Evolutionary conservation across 2,888 invertebrate genomes (phyloP), one percentile per base, ranked within the genome.

Genomic region (Rhyacophila evoluta): DNA sequence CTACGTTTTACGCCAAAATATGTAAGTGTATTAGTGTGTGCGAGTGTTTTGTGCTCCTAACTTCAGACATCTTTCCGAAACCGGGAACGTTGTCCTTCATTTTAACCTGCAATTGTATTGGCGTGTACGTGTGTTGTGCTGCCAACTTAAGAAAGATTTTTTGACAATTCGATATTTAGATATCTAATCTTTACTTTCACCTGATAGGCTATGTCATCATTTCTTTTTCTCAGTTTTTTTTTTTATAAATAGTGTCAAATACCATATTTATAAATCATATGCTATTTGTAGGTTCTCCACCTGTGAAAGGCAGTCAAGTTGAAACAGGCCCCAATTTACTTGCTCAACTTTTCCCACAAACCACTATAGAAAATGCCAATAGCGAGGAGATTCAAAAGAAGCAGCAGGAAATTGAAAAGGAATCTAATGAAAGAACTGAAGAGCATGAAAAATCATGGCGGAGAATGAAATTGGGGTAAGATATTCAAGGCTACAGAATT

Each of bases 391-490:
- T 91, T 27, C 89, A 91, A 83, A 88, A 89, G 70, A 91, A 91
- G 81, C 91, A 92, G 75, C 89, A 90, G 80, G 86, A 86, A 41
- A 89, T 91, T 84, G 90, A 91, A 77, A 91, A 92, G 80, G 89
- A 90, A 82, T 88, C 88, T 68, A 88, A 90, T 82, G 90, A 91
- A 81, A 89, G 91, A 85, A 83, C 88, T 83, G 86, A 93, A 83
- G 92, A 92, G 84, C 91, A 93, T 84, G 92, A 94, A 83, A 92
- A 92, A 74, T 92, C 94, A 83, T 93, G 93, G 92, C 92, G 90
- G 83, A 90, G 92, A 82, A 94, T 94, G 92, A 95, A 95, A 85
- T 89, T 92, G 75, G 92, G 92, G 92, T 92, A 85, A 74, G 25
- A 33, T n/a, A n/a, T n/a, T n/a, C n/a, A n/a, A n/a, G n/a, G n/a